Conservation (phyloP, 2,888 invertebrate genomes). For the Clostera curtula region DNA sequence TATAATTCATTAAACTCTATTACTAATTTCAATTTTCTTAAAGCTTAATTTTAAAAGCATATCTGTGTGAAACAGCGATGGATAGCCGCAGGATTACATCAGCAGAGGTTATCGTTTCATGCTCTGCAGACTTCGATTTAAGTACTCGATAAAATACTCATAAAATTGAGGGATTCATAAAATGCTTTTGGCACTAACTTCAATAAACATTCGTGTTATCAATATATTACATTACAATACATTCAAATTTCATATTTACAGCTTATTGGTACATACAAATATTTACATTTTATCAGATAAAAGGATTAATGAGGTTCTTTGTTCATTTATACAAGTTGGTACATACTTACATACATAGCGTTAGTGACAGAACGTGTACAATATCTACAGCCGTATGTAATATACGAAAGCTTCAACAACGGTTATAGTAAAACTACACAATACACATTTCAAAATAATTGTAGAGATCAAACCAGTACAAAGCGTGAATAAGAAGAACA, state of each 20-base stretch:
- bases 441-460: conserved; percentile 16
- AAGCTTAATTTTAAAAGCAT: conserved; percentile 51
- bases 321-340: conserved; percentile 37
- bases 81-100: conserved; percentile 24
- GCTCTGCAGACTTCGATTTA: conserved; percentile 21
- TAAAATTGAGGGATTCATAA: conserved; percentile 46
- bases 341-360: conserved; percentile 16
- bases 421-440: conserved; percentile 24
- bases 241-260: conserved; percentile 64
- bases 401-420: conserved; percentile 41
- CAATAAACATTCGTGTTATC: conserved; percentile 58
- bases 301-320: conserved; percentile 36
- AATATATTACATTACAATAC: conserved; percentile 54
- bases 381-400: conserved; percentile 43
- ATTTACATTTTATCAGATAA: conserved; percentile 47
- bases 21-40: too few relatives aligned
- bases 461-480: conserved; percentile 16
- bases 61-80: conserved; percentile 40
- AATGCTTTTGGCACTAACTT: conserved; percentile 73
- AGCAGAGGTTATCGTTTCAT: conserved; percentile 12
- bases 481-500: too few relatives aligned
- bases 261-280: conserved; percentile 45
- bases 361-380: conserved; percentile 47
- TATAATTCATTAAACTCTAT: too few relatives aligned
- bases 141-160: conserved; percentile 36